phyloP scores from a whole-genome alignment of 2,888 invertebrate genomes.

The Tholera decimalis region DNA sequence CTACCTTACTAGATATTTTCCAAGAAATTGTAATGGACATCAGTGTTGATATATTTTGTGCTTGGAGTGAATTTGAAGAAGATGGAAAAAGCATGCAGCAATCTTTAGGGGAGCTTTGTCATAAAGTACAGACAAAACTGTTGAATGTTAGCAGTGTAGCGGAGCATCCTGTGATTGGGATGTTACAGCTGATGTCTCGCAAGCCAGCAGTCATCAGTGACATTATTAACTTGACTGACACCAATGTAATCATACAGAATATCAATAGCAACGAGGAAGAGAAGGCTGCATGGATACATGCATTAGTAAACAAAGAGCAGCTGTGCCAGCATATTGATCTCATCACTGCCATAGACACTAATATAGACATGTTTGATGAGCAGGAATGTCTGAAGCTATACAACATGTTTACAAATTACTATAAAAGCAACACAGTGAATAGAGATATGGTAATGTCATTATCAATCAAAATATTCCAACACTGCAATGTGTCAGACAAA shows the following conservation, averaged over 20 bases:
- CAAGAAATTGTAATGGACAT: conserved; percentile 82
- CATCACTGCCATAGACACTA: conserved; percentile 70
- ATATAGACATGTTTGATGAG: conserved; percentile 73
- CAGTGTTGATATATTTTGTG: conserved; percentile 86
- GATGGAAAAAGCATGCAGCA: conserved; percentile 82
- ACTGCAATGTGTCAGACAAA: conserved; percentile 72
- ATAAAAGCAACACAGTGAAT: conserved; percentile 66
- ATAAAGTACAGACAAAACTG: conserved; percentile 75
- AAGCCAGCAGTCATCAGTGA: conserved; percentile 80
- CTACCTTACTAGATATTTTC: conserved; percentile 76
- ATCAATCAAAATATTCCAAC: conserved; percentile 76
- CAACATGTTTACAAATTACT: conserved; percentile 67
- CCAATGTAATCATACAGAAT: conserved; percentile 74
- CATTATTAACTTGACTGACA: conserved; percentile 75
- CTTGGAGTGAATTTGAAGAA: conserved; percentile 86
- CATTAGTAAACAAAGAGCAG: conserved; percentile 77
- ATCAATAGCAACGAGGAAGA: conserved; percentile 73
- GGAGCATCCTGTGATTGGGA: conserved; percentile 79
- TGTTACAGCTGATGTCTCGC: conserved; percentile 81
- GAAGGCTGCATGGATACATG: conserved; percentile 78
- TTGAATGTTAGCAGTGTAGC: conserved; percentile 64
- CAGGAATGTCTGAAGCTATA: conserved; percentile 75
- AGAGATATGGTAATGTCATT: conserved; percentile 68
- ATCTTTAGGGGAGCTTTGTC: conserved; percentile 81
- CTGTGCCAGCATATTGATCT: conserved; percentile 74